phyloP scores from a whole-genome alignment of 2,888 invertebrate species.

The Drosophila infuscata region DNA sequence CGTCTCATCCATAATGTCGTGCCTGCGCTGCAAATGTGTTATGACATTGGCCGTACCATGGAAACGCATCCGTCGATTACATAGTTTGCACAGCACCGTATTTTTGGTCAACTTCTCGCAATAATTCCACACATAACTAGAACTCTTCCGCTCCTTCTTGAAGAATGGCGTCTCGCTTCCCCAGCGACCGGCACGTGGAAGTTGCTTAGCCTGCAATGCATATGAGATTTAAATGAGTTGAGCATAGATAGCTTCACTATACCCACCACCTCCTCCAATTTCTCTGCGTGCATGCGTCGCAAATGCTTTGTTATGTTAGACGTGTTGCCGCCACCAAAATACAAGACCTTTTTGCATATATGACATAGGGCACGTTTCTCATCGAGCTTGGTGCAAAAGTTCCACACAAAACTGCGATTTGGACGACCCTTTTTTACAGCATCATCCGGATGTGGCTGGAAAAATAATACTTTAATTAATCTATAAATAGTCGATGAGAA shows the following conservation, averaged over 20 bases:
- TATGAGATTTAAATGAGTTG: background rate
- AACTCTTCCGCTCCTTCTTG: constrained; percentile 66
- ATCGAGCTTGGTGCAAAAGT: constrained; percentile 75
- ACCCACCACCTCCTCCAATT: constrained; percentile 54
- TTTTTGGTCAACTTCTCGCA: constrained; percentile 73
- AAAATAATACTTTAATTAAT: background rate
- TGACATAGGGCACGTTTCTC: constrained; percentile 76
- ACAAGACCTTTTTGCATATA: constrained; percentile 71
- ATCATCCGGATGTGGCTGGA: constrained; percentile 31
- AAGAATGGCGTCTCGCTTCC: background rate
- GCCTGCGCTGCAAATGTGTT: constrained; percentile 74
- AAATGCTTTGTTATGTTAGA: constrained; percentile 77
- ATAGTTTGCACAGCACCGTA: constrained; percentile 71
- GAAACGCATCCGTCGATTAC: constrained; percentile 73
- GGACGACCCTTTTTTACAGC: constrained; percentile 59
- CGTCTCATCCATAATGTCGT: constrained; percentile 62
- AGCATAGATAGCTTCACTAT: background rate
- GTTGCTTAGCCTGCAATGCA: constrained; percentile 21
- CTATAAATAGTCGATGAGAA: background rate
- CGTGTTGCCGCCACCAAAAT: constrained; percentile 77
- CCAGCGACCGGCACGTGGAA: constrained; percentile 28
- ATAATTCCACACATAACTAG: constrained; percentile 79
- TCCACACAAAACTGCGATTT: constrained; percentile 78
- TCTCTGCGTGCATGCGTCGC: constrained; percentile 65
- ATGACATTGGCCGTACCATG: constrained; percentile 81